These are phyloP conservation scores for Cecropterus lyciades DNA, from an alignment of 1,140 invertebrate species.

Conservation along the genomic window DNA sequence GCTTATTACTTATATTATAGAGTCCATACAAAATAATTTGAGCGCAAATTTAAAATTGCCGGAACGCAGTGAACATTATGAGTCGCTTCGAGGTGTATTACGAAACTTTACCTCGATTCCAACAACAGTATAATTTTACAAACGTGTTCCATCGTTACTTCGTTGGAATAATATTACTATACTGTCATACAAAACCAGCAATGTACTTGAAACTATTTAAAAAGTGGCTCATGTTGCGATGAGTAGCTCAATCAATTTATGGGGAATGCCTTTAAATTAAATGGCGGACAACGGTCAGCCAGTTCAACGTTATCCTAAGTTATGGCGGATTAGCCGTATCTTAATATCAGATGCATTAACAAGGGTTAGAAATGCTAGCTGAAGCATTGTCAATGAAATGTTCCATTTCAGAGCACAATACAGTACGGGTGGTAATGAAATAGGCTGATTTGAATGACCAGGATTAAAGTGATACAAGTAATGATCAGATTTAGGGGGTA, in stretches of 20 bases:
- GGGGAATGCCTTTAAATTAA: constrained; percentile 76
- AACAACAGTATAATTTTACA: constrained; percentile 16
- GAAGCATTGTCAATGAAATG: constrained; percentile 58
- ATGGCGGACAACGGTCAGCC: constrained; percentile 79
- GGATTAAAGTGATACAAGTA: background rate
- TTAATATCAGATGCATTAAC: constrained; percentile 78
- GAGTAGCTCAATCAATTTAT: constrained; percentile 52
- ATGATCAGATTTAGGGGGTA: too few relatives aligned
- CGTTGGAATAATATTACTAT: too few relatives aligned
- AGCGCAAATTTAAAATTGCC: constrained; percentile 45
- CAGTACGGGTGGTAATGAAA: background rate
- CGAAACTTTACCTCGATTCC: background rate
- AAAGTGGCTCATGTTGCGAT: constrained; percentile 4
- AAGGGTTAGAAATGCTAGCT: constrained; percentile 59
- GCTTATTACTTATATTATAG: constrained; percentile 36
- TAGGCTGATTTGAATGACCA: background rate
- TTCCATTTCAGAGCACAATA: constrained; percentile 13
- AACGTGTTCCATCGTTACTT: constrained; percentile 19
- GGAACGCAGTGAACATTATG: constrained; percentile 72
- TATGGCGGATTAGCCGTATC: constrained; percentile 82
- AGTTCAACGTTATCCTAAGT: constrained; percentile 76
- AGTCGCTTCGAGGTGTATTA: constrained; percentile 41
- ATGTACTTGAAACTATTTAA: constrained; percentile 17
- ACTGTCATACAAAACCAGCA: constrained; percentile 31
- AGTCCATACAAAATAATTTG: background rate